Base-by-base conservation (phyloP, 2,113 vertebrate species). In the Pterocles orientalis region DNA sequence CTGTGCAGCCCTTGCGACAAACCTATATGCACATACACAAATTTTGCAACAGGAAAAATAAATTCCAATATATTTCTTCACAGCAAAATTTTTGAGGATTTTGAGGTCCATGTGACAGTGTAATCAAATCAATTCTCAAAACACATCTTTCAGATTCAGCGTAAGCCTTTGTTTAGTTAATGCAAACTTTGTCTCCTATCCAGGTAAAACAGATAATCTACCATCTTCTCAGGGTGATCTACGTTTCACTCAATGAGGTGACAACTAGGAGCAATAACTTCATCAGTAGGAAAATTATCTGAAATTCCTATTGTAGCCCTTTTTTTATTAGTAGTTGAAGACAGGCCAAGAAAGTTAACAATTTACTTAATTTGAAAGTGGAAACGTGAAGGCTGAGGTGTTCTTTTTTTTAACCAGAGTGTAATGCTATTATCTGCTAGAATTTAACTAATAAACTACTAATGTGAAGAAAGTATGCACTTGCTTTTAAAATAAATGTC, bases 261-360 rank as follows among this genome's bases (percentile, higher is more conserved):
- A 79, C 23, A 90, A 65, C 50, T 90, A 82, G 31, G 14, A 92
- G 43, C 54, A 66, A 82, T n/a, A 89, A 80, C 33, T 88, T 86
- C 14, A 58, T 18, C 20, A 66, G 86, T 20, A 80, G n/a, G 13
- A 94, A 86, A 19, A 51, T 31, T 92, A 90, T 60, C 69, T 81
- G 77, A 86, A 93, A 94, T 94, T 90, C 65, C 75, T 54, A 9
- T 41, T 90, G 47, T 34, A 75, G 39, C 69, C 29, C 41, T 51
- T 90, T 86, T 94, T 70, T 72, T 24, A 78, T 82, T 80, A 90
- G 17, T 73, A 57, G 34, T 92, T 90, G 83, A 83, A 80, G 70
- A 85, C 21, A 82, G 61, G 75, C 9, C 26, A 93, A 92, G 48
- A 88, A 87, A 92, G 43, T 83, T 91, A 93, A 82, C 66, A 89